phyloP scores from a whole-genome alignment of 2,113 vertebrate genomes.

The Oncorhynchus gorbuscha region DNA sequence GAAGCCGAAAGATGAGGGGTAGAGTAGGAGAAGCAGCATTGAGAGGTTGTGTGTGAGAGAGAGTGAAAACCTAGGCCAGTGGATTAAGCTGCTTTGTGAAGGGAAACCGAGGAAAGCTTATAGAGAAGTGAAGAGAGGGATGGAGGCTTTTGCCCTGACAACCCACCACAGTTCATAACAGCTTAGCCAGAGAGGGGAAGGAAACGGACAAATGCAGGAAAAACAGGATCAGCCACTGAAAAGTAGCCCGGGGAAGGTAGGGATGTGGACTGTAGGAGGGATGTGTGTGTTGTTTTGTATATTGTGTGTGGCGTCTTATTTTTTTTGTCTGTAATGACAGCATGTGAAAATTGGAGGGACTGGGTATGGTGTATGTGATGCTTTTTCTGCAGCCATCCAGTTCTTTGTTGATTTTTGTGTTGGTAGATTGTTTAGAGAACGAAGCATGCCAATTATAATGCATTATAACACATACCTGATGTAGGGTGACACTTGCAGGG shows the following conservation, averaged over 20 bases:
- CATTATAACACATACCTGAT: not conserved
- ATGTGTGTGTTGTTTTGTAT: not conserved
- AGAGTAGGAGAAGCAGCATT: not conserved
- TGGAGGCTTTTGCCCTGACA: not conserved
- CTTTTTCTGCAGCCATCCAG: not conserved
- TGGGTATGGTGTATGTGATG: not conserved
- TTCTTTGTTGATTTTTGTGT: constrained; percentile 1
- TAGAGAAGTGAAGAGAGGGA: not conserved
- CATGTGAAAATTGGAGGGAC: not conserved
- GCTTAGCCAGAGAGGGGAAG: not conserved
- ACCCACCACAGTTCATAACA: constrained; percentile 4
- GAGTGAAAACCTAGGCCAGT: not conserved
- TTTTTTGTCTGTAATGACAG: not conserved
- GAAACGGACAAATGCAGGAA: constrained; percentile 20
- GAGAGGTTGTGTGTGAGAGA: not conserved
- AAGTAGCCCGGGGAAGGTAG: constrained; percentile 17
- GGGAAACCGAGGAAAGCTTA: not conserved
- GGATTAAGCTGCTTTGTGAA: not conserved
- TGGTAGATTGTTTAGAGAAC: not conserved
- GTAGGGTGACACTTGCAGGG: not conserved
- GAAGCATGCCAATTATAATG: not conserved
- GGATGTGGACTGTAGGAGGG: not conserved
- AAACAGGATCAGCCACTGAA: constrained; percentile 16
- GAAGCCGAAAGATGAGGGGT: not conserved
- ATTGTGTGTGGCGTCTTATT: too few species aligned